Conservation (phyloP, 2,797 vertebrate genomes). For the Falco biarmicus region DNA sequence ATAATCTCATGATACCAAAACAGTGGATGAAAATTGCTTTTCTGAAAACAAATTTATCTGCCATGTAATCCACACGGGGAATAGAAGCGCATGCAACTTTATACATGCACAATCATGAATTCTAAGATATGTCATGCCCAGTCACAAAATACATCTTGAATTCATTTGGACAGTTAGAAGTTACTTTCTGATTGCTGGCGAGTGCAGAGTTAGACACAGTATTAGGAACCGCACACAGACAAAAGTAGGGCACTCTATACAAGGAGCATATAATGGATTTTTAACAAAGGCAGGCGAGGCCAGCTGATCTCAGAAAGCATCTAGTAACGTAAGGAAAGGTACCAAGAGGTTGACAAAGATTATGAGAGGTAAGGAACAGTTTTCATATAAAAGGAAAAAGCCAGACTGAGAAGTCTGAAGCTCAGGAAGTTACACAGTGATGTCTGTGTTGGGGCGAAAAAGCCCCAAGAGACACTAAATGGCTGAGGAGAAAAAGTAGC, state of each 20-base stretch:
- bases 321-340: not conserved
- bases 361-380: not conserved
- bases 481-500: not conserved
- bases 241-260: not conserved
- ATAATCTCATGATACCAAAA: not conserved
- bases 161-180: not conserved
- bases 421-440: not conserved
- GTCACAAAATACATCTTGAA: not conserved
- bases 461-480: not conserved
- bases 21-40: not conserved
- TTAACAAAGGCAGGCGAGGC: not conserved
- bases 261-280: not conserved
- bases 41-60: not conserved
- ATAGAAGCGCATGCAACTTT: not conserved
- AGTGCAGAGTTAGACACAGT: accelerated
- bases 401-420: not conserved
- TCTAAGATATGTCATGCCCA: not conserved
- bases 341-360: not conserved
- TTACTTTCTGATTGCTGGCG: not conserved
- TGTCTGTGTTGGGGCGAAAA: not conserved
- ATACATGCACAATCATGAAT: not conserved
- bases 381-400: not conserved
- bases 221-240: not conserved
- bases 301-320: not conserved
- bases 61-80: not conserved